Base-by-base conservation (phyloP, 53 echinoderm and acorn worm species). In the Stichopus horrens region DNA sequence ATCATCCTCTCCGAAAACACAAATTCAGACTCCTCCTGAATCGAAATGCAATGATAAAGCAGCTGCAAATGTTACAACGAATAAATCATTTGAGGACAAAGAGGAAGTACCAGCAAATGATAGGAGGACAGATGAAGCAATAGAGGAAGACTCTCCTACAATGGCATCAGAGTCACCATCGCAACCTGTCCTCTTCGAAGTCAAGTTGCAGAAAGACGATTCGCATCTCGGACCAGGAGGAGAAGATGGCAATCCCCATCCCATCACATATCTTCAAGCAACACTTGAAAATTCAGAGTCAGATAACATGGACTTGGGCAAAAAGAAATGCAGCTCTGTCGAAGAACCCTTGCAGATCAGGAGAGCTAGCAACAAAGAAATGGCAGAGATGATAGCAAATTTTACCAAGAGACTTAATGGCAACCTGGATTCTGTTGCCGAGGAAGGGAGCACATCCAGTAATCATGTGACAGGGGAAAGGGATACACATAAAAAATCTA, bases 221-320 rank as follows among this genome's bases (percentile, higher is more conserved):
- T 8, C 8, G 8, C 8, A 13, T 71, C 19, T n/a, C 4, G 14
- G 18, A n/a, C 4, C 71, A n/a, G 59, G 4, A 59, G 71, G 71
- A 71, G 71, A 71, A 71, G 16, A 71, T n/a, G 19, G 18, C 71
- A 71, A 18, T 18, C 4, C n/a, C 16, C 16, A 19, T 21, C 81
- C 81, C 7, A 58, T 81, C 58, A 81, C 81, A 14, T 81, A 21
- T 81, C 58, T 81, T 14, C 81, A 81, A 57, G 81, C 56, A 8
- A 57, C 81, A 5, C 22, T 11, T 6, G 81, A 81, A 8, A 58
- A 56, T 21, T 81, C 81, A 6, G 81, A 81, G 6, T 58, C 55
- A 0, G 81, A 81, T 21, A 21, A 20, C 4, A 7, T 56, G 23
- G 81, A 58, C 11, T 5, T 5, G 2, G 5, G n/a, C 21, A 81